Percentiles rank a stretch among this genome's conserved stretches.
phyloP scores from a whole-genome alignment of 2,113 vertebrate species.

The Pterocles burchelli region DNA sequence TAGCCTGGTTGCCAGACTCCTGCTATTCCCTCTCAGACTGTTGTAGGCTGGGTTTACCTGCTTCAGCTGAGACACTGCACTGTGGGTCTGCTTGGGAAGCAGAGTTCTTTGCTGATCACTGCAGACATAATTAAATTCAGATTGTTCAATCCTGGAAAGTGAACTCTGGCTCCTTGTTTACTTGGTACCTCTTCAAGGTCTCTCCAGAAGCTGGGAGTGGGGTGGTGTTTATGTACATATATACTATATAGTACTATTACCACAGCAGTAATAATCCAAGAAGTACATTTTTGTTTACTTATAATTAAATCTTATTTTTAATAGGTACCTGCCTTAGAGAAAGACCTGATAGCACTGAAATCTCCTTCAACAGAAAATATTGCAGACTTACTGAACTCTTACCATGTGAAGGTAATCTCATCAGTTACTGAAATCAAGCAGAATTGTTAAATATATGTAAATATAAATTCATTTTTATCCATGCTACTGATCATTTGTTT shows the following conservation, averaged over 20 bases:
- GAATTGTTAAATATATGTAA: neutral
- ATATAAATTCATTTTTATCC: neutral
- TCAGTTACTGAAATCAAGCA: neutral
- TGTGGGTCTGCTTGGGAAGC: neutral
- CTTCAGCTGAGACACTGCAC: neutral
- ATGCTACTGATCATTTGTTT: neutral
- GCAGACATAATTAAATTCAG: neutral
- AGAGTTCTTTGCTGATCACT: neutral
- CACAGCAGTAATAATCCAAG: neutral
- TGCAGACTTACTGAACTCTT: constrained; percentile 81
- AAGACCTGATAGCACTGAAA: constrained; percentile 85
- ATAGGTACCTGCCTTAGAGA: constrained; percentile 86
- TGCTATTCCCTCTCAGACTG: neutral
- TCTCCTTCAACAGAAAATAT: constrained; percentile 83
- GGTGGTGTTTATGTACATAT: neutral
- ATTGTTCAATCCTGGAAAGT: neutral
- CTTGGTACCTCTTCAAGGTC: neutral
- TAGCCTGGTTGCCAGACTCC: neutral
- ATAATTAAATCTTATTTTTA: constrained; percentile 4
- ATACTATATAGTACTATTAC: neutral
- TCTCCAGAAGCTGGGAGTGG: neutral
- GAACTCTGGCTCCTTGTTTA: neutral
- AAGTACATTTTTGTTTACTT: neutral
- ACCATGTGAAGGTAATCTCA: constrained; percentile 84
- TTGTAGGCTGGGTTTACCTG: neutral